These are phyloP conservation scores for Acarapis woodi DNA, from an alignment of 1,140 invertebrate genomes.

Conservation along the genomic window DNA sequence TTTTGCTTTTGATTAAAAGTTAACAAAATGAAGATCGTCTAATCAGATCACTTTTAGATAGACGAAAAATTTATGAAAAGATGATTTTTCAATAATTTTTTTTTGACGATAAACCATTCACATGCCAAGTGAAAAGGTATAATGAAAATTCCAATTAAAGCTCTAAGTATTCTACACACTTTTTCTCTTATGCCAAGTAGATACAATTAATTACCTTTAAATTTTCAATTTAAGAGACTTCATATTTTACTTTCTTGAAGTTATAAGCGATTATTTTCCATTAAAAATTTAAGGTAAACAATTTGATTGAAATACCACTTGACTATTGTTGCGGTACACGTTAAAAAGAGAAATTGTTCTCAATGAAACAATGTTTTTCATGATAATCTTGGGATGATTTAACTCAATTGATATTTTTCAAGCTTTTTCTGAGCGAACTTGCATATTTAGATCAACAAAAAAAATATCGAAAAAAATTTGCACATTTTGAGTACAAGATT, in stretches of 20 bases:
- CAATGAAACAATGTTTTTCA: not conserved
- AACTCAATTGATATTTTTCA: no score
- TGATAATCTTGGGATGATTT: not conserved
- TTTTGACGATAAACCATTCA: slow-evolving; percentile 39
- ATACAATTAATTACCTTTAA: not conserved
- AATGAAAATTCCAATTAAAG: not conserved
- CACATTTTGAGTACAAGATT: no score
- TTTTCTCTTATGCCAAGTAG: not conserved
- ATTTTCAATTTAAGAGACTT: not conserved
- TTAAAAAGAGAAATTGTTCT: not conserved
- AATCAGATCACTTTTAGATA: not conserved
- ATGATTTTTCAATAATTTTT: slow-evolving; percentile 55
- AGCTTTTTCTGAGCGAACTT: no score
- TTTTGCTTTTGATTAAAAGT: not conserved
- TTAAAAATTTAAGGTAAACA: not conserved
- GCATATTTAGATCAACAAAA: no score
- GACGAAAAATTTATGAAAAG: slow-evolving; percentile 6
- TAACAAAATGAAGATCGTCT: not conserved
- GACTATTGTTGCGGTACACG: not conserved
- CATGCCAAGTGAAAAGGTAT: slow-evolving; percentile 10
- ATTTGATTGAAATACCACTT: not conserved
- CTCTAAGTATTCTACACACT: not conserved
- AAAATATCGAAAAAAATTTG: no score
- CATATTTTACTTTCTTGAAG: not conserved
- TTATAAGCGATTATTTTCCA: no score